These are phyloP conservation scores for Rotaria sp. DNA, from an alignment of 2,888 invertebrate genomes.

Conservation along the genomic window DNA sequence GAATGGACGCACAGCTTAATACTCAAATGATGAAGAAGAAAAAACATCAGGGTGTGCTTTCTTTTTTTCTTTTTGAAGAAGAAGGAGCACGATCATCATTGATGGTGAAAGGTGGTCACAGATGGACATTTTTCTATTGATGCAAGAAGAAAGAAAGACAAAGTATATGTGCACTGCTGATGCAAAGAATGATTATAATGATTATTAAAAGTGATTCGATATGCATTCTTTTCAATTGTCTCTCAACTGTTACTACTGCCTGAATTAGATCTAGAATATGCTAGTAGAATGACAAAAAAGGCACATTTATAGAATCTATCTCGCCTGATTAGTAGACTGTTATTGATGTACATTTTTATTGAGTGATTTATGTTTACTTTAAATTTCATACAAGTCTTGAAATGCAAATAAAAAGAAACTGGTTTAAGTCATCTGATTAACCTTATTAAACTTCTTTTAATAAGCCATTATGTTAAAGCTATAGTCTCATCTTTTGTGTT, in stretches of 20 bases:
- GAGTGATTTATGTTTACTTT: no score
- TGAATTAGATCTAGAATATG: neutral
- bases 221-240: neutral
- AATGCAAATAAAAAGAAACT: no score
- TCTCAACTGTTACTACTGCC: neutral
- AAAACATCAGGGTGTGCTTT: neutral
- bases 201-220: neutral
- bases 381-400: no score
- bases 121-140: neutral
- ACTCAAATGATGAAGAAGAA: neutral
- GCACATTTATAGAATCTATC: no score
- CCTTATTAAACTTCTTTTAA: neutral
- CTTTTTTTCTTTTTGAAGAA: neutral
- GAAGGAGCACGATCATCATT: neutral
- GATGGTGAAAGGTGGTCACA: neutral
- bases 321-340: no score
- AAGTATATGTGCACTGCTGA: neutral
- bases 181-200: neutral
- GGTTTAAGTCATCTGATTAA: no score
- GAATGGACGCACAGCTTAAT: neutral
- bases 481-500: neutral
- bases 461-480: neutral
- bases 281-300: no score
- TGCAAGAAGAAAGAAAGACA: neutral
- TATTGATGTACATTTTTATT: no score